These are phyloP conservation scores for Spondyliosoma cantharus DNA, from an alignment of 2,797 vertebrate genomes.

Conservation along the genomic window DNA sequence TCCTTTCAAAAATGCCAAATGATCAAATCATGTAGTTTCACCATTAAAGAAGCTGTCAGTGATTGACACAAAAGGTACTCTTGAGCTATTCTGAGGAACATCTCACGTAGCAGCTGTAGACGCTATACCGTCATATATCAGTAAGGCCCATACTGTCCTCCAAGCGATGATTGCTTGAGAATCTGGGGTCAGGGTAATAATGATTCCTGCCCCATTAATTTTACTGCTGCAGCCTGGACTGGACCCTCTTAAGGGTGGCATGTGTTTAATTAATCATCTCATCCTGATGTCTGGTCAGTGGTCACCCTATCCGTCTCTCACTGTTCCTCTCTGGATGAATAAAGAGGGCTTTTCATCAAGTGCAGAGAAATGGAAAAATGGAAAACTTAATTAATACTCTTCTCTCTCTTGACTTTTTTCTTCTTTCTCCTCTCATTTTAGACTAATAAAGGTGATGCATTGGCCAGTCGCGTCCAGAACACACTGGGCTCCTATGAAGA, in stretches of 20 bases:
- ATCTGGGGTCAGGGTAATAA: constrained; percentile 74
- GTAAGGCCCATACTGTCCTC: constrained; percentile 55
- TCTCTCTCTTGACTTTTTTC: constrained; percentile 46
- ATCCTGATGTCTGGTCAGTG: constrained; percentile 67
- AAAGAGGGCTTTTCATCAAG: constrained; percentile 74
- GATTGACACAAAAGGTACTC: constrained; percentile 40
- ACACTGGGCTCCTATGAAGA: constrained; percentile 95
- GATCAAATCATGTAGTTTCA: constrained; percentile 48
- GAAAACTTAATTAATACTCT: constrained; percentile 66
- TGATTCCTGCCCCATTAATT: constrained; percentile 76
- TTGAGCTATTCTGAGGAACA: constrained; percentile 60
- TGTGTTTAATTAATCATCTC: constrained; percentile 76
- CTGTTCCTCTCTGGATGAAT: constrained; percentile 62
- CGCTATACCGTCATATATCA: constrained; percentile 57
- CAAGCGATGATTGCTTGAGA: constrained; percentile 63
- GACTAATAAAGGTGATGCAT: constrained; percentile 94
- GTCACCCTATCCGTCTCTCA: constrained; percentile 69
- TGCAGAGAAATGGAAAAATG: constrained; percentile 60
- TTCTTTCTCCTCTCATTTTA: constrained; percentile 65
- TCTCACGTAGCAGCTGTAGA: constrained; percentile 52
- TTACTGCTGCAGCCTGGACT: constrained; percentile 60
- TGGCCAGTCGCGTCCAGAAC: constrained; percentile 94
- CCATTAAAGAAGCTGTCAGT: constrained; percentile 44
- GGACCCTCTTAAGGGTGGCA: constrained; percentile 67
- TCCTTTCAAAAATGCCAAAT: constrained; percentile 58